Evolutionary conservation across 2,888 invertebrate genomes (phyloP).

Genomic region (Nymphalis polychloros): DNA sequence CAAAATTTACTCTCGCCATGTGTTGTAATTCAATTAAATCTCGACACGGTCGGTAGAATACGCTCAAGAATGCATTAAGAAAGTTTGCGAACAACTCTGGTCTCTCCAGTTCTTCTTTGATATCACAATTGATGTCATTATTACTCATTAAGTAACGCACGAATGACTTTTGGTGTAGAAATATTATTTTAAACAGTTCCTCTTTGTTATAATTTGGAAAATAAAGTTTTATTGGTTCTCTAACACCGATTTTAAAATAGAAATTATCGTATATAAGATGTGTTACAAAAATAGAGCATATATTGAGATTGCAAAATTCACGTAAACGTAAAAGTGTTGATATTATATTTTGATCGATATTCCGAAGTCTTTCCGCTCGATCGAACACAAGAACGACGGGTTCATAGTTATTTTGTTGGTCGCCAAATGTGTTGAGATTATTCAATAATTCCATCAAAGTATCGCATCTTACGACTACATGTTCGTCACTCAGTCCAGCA

Average conservation of each 20-base stretch:
- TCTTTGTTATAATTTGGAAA: constrained; percentile 92
- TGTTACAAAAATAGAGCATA: constrained; percentile 89
- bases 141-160: constrained; percentile 56
- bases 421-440: constrained; percentile 64
- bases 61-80: constrained; percentile 90
- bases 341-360: constrained; percentile 87
- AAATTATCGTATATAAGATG: constrained; percentile 92
- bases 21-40: constrained; percentile 92
- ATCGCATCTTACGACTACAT: constrained; percentile 82
- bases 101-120: constrained; percentile 60
- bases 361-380: constrained; percentile 89
- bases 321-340: constrained; percentile 87
- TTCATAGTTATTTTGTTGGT: constrained; percentile 51
- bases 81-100: constrained; percentile 88
- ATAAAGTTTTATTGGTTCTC: constrained; percentile 87
- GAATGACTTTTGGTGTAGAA: constrained; percentile 62
- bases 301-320: constrained; percentile 86
- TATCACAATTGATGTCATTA: constrained; percentile 52
- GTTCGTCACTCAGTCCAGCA: constrained; percentile 75
- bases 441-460: constrained; percentile 85
- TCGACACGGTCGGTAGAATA: constrained; percentile 91
- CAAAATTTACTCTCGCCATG: constrained; percentile 89
- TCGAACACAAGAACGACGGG: constrained; percentile 88
- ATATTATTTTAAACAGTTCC: constrained; percentile 80
- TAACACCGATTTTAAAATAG: constrained; percentile 84